Base-by-base conservation (phyloP, 2,888 invertebrate species). In the Dolomedes plantarius region DNA sequence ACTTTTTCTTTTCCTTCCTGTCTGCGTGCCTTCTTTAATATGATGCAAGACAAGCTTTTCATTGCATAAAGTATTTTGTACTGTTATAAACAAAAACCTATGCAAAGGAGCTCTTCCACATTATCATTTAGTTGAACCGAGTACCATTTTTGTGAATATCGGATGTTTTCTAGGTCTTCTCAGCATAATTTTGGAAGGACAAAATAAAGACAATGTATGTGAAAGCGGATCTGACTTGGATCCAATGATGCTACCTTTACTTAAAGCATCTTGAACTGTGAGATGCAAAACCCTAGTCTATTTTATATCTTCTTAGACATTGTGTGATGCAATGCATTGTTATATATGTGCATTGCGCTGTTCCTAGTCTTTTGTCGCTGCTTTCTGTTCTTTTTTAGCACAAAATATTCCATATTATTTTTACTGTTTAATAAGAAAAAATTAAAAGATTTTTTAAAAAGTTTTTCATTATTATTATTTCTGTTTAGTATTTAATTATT, bases 361-460 rank as follows among this genome's bases (percentile, higher is more conserved):
- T 86, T 86, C 78, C 85, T 86, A 86, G 85, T 86, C 85, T 79
- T 56, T 41, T 85, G 83, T 83, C 68, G 83, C 83, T 85, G 67
- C 83, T 85, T 77, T 73, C 73, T 82, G 56, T 73, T 73, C 50
- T 83, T 77, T 31, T 46, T 76, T 64, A 83, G 82, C 82, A 85
- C 77, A 72, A 77, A 69, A 73, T 85, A 85, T 85, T 77, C 71
- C 71, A 56, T 76, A 29, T 69, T 62, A 73, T 67, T 77, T 73
- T 69, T 77, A 68, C 68, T 68, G 67, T 77, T 62, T 80, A 67
- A 36, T 56, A 67, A 65, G 11, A 62, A 32, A 27, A 23, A 62
- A 65, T 67, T 32, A 67, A 62, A 62, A 36, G 23, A 32, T n/a
- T 67, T 75, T 81, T 50, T 0, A 67, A 75, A 31, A 68, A 67